phyloP scores from a whole-genome alignment of 1,140 invertebrate species.

The Euglossa dilemma region DNA sequence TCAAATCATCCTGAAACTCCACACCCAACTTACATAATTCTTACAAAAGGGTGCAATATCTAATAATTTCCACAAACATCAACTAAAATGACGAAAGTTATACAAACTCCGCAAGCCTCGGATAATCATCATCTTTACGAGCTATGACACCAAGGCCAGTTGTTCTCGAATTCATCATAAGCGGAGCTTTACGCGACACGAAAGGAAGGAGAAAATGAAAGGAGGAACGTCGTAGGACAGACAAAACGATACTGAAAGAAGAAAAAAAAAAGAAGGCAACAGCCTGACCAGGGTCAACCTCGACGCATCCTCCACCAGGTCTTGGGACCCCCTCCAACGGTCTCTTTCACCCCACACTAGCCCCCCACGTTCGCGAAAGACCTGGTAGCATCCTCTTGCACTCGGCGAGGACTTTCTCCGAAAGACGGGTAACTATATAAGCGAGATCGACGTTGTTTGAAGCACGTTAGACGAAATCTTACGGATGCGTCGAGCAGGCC shows the following conservation, averaged over 20 bases:
- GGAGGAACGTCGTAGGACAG: not conserved
- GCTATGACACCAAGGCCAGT: no score
- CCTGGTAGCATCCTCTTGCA: slow-evolving; percentile 75
- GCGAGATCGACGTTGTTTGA: slow-evolving; percentile 79
- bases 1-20: no score
- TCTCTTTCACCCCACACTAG: slow-evolving; percentile 12
- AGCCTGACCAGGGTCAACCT: slow-evolving; percentile 66
- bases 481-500: slow-evolving; percentile 71
- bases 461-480: slow-evolving; percentile 81
- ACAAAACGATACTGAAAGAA: not conserved
- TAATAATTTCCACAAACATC: no score
- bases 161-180: no score
- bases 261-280: slow-evolving; percentile 22
- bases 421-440: slow-evolving; percentile 82
- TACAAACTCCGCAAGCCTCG: no score
- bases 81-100: no score
- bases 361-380: slow-evolving; percentile 68
- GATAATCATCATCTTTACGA: no score
- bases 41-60: no score
- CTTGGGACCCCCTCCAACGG: slow-evolving; percentile 40
- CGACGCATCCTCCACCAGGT: slow-evolving; percentile 38
- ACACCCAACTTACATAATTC: no score
- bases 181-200: no score
- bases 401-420: slow-evolving; percentile 80
- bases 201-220: not conserved